Evolutionary conservation across 2,113 vertebrate species (phyloP), one percentile per base, ranked within the genome.

Genomic region (Smithornis capensis): DNA sequence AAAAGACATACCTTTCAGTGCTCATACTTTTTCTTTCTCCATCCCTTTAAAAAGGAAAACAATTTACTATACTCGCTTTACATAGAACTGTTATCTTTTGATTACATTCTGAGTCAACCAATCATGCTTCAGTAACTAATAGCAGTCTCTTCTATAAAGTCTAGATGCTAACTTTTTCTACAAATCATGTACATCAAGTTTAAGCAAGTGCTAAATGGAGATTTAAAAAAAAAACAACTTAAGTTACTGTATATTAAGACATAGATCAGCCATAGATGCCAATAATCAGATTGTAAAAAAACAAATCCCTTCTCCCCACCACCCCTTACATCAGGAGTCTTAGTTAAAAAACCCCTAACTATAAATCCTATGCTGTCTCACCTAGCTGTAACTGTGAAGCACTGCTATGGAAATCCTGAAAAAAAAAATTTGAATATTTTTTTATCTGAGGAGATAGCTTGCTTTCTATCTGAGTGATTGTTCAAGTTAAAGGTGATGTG

Each of bases 21-120:
- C 99, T 99, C 98, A 99, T 99, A 96, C 99, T 99, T 98, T 99
- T 99, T 95, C 99, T 99, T 97, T 99, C 99, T 91, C 98, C 98
- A 80, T 99, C 98, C 95, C 99, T 99, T 97, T 78, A 95, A 97
- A 92, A 74, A 87, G 87, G 96, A 96, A 93, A 89, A 85, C 14
- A 68, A 71, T 33, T 35, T 53, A 69, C 84, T 92, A 73, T 13
- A 89, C 11, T 83, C 70, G 79, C 21, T 95, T 91, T 33, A 89
- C 15, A 25, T 37, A 81, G 6, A 88, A 87, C 40, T 33, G 40
- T 87, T 84, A 56, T 3, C 9, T 65, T 95, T 84, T n/a, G 19
- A 71, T 38, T 57, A 63, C 84, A 83, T 31, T 71, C 42, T 24
- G 19, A 93, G 74, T 87, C 70, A 89, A 57, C 25, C 23, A 94